Conservation (phyloP, 2,113 vertebrate species). For the Uria lomvia region DNA sequence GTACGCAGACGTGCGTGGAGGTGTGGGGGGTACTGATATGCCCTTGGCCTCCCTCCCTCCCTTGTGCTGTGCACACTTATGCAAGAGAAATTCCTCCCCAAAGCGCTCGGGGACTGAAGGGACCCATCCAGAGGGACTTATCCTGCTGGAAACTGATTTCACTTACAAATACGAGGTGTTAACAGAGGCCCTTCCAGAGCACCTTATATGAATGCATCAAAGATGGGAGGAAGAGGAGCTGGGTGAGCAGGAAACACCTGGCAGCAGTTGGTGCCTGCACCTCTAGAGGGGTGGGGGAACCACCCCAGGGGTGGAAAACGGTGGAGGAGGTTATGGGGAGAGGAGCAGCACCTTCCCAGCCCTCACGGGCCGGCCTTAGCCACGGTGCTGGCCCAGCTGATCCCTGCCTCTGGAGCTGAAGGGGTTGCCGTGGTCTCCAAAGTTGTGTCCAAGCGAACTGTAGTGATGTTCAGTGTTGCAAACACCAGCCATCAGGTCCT, state of each 20-base stretch:
- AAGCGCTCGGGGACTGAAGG: slow-evolving; percentile 36
- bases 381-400: neutral
- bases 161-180: slow-evolving; percentile 44
- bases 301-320: neutral
- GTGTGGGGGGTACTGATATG: too few relatives aligned
- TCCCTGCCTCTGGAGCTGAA: neutral
- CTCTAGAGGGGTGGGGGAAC: neutral
- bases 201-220: slow-evolving; percentile 32
- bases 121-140: slow-evolving; percentile 43
- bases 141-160: slow-evolving; percentile 54
- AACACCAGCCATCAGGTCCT: neutral
- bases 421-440: neutral
- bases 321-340: neutral
- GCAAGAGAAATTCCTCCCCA: slow-evolving; percentile 40
- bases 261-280: neutral
- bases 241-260: neutral
- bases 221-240: slow-evolving; percentile 25
- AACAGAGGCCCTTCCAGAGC: slow-evolving; percentile 20
- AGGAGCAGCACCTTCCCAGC: neutral
- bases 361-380: neutral
- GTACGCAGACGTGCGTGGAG: rapidly evolving
- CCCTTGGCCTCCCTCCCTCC: neutral
- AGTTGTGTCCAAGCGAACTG: neutral
- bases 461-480: neutral
- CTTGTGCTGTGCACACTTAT: neutral